A percentile compares a stretch with the other conserved stretches of the same genome.
phyloP scores from a whole-genome alignment of 1,140 invertebrate species.

The Limonius californicus region DNA sequence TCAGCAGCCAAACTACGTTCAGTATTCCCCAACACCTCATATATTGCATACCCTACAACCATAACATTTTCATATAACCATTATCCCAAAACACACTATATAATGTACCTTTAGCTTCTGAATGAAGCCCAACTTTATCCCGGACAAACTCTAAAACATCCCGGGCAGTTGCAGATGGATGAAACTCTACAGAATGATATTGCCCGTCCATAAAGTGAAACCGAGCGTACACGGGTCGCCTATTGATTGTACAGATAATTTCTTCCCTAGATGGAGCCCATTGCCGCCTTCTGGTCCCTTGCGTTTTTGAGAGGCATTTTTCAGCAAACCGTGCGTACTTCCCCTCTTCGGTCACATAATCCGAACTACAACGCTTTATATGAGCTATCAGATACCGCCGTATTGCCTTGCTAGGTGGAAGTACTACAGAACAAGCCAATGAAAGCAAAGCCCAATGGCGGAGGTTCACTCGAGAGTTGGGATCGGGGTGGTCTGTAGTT shows the following conservation, averaged over 20 bases:
- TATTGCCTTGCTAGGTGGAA: constrained; percentile 78
- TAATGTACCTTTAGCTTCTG: constrained; percentile 65
- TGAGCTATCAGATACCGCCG: constrained; percentile 88
- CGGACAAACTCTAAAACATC: constrained; percentile 89
- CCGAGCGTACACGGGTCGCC: constrained; percentile 84
- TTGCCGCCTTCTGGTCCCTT: constrained; percentile 80
- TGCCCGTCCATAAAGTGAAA: constrained; percentile 94
- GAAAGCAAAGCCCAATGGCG: constrained; percentile 91
- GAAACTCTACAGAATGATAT: constrained; percentile 91
- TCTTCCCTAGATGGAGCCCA: constrained; percentile 92
- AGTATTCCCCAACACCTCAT: constrained; percentile 63
- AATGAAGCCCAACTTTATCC: constrained; percentile 84
- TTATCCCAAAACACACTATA: constrained; percentile 21
- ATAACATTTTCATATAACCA: no score
- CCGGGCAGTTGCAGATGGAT: constrained; percentile 87
- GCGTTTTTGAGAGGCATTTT: constrained; percentile 82
- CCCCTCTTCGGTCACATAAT: constrained; percentile 88
- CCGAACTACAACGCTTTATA: constrained; percentile 81
- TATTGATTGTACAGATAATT: constrained; percentile 87
- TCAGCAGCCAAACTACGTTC: constrained; percentile 78
- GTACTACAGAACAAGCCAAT: constrained; percentile 80
- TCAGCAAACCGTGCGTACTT: constrained; percentile 92
- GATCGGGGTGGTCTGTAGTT: constrained; percentile 90
- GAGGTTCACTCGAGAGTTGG: constrained; percentile 80
- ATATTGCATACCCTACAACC: constrained; percentile 54